Percentiles rank a stretch among this genome's conserved stretches.
Evolutionary conservation across 2,888 invertebrate genomes (phyloP).

Genomic region (Xanthia togata): DNA sequence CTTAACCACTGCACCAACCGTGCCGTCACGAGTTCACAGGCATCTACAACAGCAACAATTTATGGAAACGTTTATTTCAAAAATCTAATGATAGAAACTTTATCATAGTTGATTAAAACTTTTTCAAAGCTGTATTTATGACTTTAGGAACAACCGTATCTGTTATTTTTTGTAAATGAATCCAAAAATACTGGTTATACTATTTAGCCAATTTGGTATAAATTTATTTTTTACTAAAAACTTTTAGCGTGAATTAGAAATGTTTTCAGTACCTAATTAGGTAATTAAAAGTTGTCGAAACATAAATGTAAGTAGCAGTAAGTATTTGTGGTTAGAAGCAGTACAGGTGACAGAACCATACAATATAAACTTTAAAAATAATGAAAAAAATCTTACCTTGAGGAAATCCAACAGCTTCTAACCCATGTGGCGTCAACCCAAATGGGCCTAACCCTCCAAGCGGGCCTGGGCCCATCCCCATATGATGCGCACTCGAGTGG

Average conservation of each 20-base stretch:
- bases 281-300: neutral
- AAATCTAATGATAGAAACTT: neutral
- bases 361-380: neutral
- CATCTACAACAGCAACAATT: neutral
- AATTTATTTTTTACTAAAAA: neutral
- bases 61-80: neutral
- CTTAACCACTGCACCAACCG: too few species aligned
- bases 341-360: neutral
- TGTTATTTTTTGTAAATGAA: neutral
- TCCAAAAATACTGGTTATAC: neutral
- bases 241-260: neutral
- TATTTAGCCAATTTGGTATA: neutral
- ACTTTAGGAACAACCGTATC: neutral
- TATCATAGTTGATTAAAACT: neutral
- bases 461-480: slow-evolving; percentile 90
- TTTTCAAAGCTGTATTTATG: neutral
- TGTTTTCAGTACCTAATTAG: neutral
- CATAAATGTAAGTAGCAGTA: neutral
- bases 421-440: slow-evolving; percentile 86
- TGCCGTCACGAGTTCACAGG: too few species aligned
- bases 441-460: slow-evolving; percentile 88
- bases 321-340: neutral
- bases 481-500: slow-evolving; percentile 87
- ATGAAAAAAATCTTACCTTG: slow-evolving; percentile 81
- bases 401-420: slow-evolving; percentile 89